phyloP scores from a whole-genome alignment of 2,797 vertebrate species.

The Chelon labrosus region DNA sequence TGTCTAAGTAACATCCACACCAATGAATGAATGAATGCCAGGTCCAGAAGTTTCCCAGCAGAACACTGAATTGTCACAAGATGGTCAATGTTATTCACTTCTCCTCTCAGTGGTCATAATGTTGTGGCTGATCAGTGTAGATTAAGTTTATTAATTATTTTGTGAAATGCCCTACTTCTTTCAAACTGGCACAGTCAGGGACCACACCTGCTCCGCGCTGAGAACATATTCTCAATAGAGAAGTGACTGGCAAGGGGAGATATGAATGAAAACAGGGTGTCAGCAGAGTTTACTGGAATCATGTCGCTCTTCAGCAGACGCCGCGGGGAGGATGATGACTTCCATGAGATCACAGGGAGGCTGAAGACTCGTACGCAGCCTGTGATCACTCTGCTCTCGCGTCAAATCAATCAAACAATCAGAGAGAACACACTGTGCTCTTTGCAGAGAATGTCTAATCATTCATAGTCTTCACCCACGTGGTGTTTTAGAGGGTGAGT shows the following conservation, averaged over 20 bases:
- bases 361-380: slow-evolving; percentile 31
- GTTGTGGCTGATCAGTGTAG: too few relatives aligned
- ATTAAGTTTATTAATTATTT: too few relatives aligned
- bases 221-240: not conserved
- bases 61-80: too few relatives aligned
- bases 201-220: too few relatives aligned
- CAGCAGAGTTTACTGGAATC: slow-evolving; percentile 21
- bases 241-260: not conserved
- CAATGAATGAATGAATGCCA: too few relatives aligned
- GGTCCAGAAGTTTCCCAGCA: too few relatives aligned
- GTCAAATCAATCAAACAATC: slow-evolving; percentile 31
- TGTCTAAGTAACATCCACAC: too few relatives aligned
- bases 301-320: slow-evolving; percentile 26
- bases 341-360: slow-evolving; percentile 49
- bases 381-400: slow-evolving; percentile 44
- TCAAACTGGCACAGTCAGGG: too few relatives aligned
- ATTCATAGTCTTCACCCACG: not conserved
- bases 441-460: not conserved
- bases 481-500: not conserved
- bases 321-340: slow-evolving; percentile 39
- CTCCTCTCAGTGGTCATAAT: too few relatives aligned
- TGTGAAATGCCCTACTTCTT: too few relatives aligned
- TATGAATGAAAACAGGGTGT: slow-evolving; percentile 16
- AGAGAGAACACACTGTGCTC: slow-evolving; percentile 18
- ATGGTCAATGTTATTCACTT: too few relatives aligned